phyloP scores from a whole-genome alignment of 1,140 invertebrate genomes.

The Hirudo medicinalis region DNA sequence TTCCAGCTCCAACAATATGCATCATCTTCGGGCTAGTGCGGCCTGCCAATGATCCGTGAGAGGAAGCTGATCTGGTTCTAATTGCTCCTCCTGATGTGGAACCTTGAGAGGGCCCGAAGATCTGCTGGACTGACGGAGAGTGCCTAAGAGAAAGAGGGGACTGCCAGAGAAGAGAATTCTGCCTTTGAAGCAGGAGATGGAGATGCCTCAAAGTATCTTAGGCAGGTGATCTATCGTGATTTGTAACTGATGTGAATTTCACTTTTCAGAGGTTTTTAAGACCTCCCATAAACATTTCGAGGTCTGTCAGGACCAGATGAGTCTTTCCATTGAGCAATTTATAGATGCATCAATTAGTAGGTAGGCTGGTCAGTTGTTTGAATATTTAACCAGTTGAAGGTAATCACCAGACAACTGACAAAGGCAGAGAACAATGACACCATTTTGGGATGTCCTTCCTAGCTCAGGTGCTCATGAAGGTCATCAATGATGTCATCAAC shows the following conservation, averaged over 20 bases:
- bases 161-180: not conserved
- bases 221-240: not conserved
- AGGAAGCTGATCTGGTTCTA: constrained; percentile 57
- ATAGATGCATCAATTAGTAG: constrained; percentile 10
- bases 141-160: no score
- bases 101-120: constrained; percentile 63
- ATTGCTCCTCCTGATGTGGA: constrained; percentile 72
- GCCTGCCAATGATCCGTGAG: constrained; percentile 40
- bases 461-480: constrained; percentile 58
- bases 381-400: no score
- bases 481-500: constrained; percentile 49
- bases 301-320: constrained; percentile 59
- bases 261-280: constrained; percentile 47
- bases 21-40: no score
- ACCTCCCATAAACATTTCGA: constrained; percentile 55
- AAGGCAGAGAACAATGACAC: constrained; percentile 72
- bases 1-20: no score
- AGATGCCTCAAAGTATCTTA: no score
- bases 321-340: no score
- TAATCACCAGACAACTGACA: constrained; percentile 47
- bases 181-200: not conserved
- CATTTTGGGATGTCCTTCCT: constrained; percentile 62
- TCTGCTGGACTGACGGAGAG: constrained; percentile 8
- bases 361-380: no score
- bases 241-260: not conserved